Base-by-base conservation (phyloP, 2,113 vertebrate species). In the Brevimyrus niger region DNA sequence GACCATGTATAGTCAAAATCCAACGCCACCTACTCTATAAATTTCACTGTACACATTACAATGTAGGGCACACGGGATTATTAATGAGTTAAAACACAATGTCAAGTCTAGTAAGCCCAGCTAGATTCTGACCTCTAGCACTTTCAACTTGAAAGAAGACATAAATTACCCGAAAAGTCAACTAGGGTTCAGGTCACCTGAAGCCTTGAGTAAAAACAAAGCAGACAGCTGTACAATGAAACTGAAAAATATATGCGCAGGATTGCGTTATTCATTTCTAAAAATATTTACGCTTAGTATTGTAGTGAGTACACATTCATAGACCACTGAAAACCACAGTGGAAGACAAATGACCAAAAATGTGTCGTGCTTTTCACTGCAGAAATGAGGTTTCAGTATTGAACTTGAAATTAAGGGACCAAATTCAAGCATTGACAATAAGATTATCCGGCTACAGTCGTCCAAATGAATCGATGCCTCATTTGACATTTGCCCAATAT, bases 41-140 rank as follows among this genome's bases (percentile, higher is more conserved):
- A 90, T 91, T 90, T 90, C 8, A 87, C 27, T 53, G 27, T 90
- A 85, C 91, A 87, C 65, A 86, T 61, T 10, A 89, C 88, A 88
- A 51, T 51, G 19, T 5, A 17, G 80, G 13, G 42, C 38, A 42
- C 23, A 48, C 19, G 3, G 87, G 3, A 85, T 42, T 69, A 31
- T 69, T 31, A 69, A 69, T 69, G 42, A 89, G 48, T 38, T 89
- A 89, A 89, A 76, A 89, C 31, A 89, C 27, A 10, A 9, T 76
- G 31, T 76, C n/a, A 50, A 76, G 47, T 48, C 46, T 17, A 1
- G 65, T 46, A 80, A 88, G 27, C 87, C 87, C 15, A 65, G 17
- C 27, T 80, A 53, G 47, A 55, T 82, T 44, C 21, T 65, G 27
- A 53, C 31, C 7, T 19, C 31, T 5, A 51, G 69, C 80, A 83